Conservation (phyloP, 1,140 invertebrate genomes). For the Pentalonia nigronervosa region DNA sequence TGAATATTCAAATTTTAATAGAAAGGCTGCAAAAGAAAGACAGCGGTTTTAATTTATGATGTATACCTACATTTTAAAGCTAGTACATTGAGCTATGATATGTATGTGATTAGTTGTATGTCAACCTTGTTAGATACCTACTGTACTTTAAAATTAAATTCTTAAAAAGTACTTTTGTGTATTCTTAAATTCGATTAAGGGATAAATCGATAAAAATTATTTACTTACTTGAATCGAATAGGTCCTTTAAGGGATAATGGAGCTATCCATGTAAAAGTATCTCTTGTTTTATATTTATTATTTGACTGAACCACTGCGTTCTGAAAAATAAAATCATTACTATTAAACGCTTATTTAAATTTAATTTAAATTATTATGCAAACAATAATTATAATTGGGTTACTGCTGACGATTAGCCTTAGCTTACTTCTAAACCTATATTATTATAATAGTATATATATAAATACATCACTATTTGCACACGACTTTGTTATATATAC, state of each 20-base stretch:
- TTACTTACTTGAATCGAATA: constrained; percentile 31
- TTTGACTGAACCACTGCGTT: constrained; percentile 39
- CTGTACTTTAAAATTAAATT: neutral
- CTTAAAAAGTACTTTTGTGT: neutral
- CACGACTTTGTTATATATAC: neutral
- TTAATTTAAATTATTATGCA: neutral
- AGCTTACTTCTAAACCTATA: neutral
- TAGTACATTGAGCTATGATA: neutral
- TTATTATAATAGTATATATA: no score
- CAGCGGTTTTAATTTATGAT: neutral
- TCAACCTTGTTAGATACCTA: neutral
- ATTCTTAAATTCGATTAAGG: neutral
- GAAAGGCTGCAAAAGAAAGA: neutral
- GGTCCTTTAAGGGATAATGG: neutral
- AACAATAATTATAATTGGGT: neutral
- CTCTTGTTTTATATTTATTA: constrained; percentile 5
- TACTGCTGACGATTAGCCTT: neutral
- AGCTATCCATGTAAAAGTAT: constrained; percentile 33
- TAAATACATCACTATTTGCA: neutral
- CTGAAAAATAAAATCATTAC: neutral
- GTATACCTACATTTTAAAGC: neutral
- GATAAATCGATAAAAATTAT: neutral
- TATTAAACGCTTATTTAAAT: neutral
- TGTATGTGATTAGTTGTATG: neutral
- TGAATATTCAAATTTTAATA: no score